Evolutionary conservation across 2,113 vertebrate species (phyloP), one percentile per base, ranked within the genome.

Genomic region (Carlito syrichta): DNA sequence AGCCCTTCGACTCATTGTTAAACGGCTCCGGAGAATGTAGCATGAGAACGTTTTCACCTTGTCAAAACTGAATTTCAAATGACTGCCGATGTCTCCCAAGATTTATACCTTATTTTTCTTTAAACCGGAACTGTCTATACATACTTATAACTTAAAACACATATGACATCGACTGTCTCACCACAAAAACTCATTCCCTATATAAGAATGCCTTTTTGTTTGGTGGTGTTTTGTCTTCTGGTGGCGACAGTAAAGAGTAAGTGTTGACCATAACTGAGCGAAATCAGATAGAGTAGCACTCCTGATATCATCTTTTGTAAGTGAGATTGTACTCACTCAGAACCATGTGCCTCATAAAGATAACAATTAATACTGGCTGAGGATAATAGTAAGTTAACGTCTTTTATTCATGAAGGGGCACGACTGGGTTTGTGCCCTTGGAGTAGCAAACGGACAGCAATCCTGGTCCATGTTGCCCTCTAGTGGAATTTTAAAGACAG

Each of bases 391-490:
- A 84, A 98, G 96, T 91, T 96, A 96, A 54, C 96, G 95, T 96
- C 95, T 91, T 98, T 98, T 94, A 96, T 96, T 96, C 88, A 89
- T 89, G 66, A 40, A 63, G 63, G n/a, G 93, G 74, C 69, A 95
- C 97, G 60, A 87, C 40, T 62, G 8, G 13, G 16, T 91, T 92
- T 89, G 5, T 8, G 8, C 6, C 4, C 9, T 40, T 48, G 62
- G 78, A 6, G 27, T 0, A 2, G 0, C 32, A 86, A 81, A 68
- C 4, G 60, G 25, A 45, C 22, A 88, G 95, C 98, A 97, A 56
- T 35, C 82, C 93, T 97, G 94, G 98, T 96, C 74, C 60, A 98
- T 94, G 92, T 97, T 98, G 98, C 98, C 98, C 98, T 98, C 99
- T 98, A 97, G 98, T 98, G 99, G 98, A 98, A 83, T 1, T 13